Conservation (phyloP, 2,113 vertebrate genomes). For the Mobula hypostoma region DNA sequence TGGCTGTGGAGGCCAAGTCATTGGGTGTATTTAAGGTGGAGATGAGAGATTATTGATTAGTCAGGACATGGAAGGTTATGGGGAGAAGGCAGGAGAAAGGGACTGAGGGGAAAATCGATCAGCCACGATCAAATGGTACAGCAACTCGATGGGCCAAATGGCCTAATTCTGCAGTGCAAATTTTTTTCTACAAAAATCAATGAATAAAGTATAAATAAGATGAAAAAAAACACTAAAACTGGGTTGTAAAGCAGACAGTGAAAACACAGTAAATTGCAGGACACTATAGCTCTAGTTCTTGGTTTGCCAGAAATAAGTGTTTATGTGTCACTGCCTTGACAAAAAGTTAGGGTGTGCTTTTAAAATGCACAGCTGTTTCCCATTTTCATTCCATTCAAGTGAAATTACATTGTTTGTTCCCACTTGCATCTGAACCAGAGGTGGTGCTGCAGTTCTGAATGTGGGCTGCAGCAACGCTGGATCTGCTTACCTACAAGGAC, state of each 20-base stretch:
- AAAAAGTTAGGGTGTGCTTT: not conserved
- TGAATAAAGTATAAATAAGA: not conserved
- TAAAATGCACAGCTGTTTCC: not conserved
- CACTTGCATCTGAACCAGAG: no score
- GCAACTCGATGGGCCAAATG: no score
- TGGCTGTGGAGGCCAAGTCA: no score
- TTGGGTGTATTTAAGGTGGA: no score
- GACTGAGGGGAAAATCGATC: no score
- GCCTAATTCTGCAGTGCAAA: not conserved
- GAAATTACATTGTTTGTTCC: not conserved
- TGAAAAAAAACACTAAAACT: not conserved
- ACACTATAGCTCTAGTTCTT: not conserved
- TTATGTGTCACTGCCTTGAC: not conserved
- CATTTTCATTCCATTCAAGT: not conserved
- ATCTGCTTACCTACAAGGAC: no score
- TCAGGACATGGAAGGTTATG: no score
- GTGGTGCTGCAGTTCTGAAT: no score
- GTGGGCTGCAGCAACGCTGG: no score
- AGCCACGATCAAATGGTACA: no score
- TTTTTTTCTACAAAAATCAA: not conserved
- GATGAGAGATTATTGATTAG: no score
- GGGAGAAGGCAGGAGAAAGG: no score
- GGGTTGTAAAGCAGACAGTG: not conserved
- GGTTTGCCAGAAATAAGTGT: not conserved
- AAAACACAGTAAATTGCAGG: not conserved